These are phyloP conservation scores for Brassicogethes aeneus DNA, from an alignment of 2,888 invertebrate species.

Conservation along the genomic window DNA sequence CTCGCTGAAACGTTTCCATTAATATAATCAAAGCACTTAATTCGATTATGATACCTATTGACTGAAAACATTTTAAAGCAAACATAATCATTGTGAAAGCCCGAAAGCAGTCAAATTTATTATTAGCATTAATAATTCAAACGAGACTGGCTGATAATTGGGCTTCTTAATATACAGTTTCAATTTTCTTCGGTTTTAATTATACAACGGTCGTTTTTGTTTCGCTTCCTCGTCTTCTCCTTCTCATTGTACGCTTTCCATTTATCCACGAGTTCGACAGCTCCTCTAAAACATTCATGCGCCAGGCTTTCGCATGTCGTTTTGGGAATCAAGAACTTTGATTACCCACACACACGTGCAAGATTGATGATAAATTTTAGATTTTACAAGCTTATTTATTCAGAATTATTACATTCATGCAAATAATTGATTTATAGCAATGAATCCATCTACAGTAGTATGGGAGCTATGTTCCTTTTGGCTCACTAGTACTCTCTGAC, in stretches of 20 bases:
- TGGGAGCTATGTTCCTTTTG: no score
- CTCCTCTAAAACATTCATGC: slow-evolving; percentile 19
- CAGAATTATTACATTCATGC: not conserved
- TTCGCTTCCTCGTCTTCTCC: not conserved
- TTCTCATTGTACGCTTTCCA: not conserved
- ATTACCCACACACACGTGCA: slow-evolving; percentile 18
- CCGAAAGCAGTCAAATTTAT: no score
- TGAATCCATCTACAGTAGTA: no score
- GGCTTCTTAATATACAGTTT: not conserved
- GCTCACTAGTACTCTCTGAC: no score
- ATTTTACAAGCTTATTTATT: slow-evolving; percentile 8
- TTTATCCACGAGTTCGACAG: not conserved
- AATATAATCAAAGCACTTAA: no score
- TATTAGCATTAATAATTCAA: no score
- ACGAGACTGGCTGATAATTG: no score
- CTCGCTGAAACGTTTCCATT: no score
- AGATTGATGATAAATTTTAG: slow-evolving; percentile 17
- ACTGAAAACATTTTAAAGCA: no score
- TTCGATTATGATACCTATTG: no score
- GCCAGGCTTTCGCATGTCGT: slow-evolving; percentile 10
- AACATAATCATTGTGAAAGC: no score
- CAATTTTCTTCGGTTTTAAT: not conserved
- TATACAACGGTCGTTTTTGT: not conserved
- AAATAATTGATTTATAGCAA: not conserved
- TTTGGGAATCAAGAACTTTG: slow-evolving; percentile 14